Evolutionary conservation across 2,797 vertebrate species (phyloP).

Genomic region (Characodon lateralis): DNA sequence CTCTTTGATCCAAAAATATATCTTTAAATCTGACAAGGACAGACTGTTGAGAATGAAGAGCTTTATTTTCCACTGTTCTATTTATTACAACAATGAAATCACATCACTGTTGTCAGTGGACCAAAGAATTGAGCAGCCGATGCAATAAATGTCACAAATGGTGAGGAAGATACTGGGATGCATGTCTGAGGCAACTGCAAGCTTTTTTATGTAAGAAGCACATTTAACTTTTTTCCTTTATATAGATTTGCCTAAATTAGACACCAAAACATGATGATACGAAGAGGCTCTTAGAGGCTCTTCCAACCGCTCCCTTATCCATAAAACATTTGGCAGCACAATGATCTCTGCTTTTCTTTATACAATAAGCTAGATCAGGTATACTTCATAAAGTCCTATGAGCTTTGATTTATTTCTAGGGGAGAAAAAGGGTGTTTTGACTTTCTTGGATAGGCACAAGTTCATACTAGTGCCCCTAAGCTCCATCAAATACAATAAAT

Average conservation of each 20-base stretch:
- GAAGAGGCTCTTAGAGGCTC: neutral
- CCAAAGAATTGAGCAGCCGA: slow-evolving; percentile 25
- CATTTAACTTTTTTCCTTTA: neutral
- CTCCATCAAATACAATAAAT: neutral
- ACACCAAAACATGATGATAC: neutral
- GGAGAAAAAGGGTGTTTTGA: neutral
- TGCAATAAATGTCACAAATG: slow-evolving; percentile 33
- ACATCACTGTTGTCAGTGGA: slow-evolving; percentile 36
- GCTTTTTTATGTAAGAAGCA: neutral
- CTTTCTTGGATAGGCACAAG: neutral
- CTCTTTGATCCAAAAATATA: slow-evolving; percentile 43
- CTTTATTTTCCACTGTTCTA: slow-evolving; percentile 21
- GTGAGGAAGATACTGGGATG: slow-evolving; percentile 2
- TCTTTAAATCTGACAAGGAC: slow-evolving; percentile 29
- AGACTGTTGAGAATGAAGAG: slow-evolving; percentile 34
- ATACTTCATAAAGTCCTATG: neutral
- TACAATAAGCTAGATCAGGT: neutral
- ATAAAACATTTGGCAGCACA: neutral
- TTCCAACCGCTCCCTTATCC: neutral
- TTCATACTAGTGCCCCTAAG: neutral
- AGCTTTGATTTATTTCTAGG: neutral
- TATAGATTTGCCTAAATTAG: neutral
- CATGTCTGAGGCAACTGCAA: neutral
- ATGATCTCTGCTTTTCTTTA: neutral
- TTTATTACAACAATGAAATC: slow-evolving; percentile 41